Conservation (phyloP, 2,797 vertebrate genomes). For the Linurgus olivaceus region DNA sequence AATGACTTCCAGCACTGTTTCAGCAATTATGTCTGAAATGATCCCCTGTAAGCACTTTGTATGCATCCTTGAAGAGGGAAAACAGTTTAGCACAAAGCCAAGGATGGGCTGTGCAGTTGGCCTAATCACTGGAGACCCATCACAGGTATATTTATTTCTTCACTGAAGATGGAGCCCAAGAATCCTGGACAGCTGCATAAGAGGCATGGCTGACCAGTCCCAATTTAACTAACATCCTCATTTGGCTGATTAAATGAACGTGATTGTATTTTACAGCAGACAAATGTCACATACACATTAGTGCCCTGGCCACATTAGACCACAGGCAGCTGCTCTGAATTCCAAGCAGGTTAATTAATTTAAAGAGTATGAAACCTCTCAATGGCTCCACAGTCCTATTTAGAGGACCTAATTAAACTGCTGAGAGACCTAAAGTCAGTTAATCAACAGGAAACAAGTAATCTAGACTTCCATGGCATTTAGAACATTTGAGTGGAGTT, state of each 20-base stretch:
- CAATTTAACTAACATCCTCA: not conserved
- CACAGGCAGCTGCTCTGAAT: not conserved
- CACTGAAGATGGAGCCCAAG: not conserved
- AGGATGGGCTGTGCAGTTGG: not conserved
- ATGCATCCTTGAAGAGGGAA: not conserved
- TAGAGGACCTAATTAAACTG: not conserved
- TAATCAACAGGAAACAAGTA: not conserved
- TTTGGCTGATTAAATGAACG: not conserved
- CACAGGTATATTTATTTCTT: not conserved
- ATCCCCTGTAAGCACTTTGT: not conserved
- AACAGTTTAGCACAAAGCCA: not conserved
- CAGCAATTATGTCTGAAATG: not conserved
- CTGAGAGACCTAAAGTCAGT: not conserved
- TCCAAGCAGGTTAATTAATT: constrained; percentile 1
- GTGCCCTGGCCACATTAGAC: not conserved
- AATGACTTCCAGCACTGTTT: not conserved
- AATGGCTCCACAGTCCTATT: not conserved
- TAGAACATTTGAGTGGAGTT: not conserved
- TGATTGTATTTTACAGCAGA: not conserved
- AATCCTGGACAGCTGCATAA: not conserved
- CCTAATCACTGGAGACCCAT: not conserved
- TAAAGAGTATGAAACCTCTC: not conserved
- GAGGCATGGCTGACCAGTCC: not conserved
- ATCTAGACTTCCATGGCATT: not conserved
- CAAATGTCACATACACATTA: not conserved